A percentile compares a stretch with the other conserved stretches of the same genome.
phyloP scores from a whole-genome alignment of 2,797 vertebrate genomes.

The Podarcis lilfordi region DNA sequence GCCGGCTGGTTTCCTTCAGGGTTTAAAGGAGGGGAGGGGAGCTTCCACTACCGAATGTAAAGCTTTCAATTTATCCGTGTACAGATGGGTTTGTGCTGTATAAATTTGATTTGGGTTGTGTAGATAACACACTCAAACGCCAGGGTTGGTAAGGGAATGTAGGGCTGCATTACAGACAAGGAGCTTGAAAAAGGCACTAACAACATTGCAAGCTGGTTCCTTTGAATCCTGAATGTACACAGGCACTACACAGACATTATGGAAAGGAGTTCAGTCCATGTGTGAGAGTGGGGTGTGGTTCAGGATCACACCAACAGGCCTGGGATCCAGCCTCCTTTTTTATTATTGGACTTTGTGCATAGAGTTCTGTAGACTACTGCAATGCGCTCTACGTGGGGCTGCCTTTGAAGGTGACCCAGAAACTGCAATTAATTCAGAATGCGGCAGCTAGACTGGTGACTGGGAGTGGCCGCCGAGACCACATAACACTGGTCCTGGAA shows the following conservation, averaged over 20 bases:
- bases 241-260: neutral
- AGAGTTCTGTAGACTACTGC: neutral
- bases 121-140: neutral
- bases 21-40: neutral
- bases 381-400: too few relatives aligned
- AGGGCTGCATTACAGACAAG: neutral
- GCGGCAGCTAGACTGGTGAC: too few relatives aligned
- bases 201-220: neutral
- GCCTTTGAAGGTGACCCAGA: too few relatives aligned
- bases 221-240: neutral
- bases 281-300: too few relatives aligned
- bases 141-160: neutral
- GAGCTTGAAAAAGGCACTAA: too few relatives aligned
- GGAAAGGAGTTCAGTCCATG: neutral
- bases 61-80: neutral
- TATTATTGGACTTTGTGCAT: neutral
- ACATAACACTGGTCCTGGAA: too few relatives aligned
- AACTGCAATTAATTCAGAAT: too few relatives aligned
- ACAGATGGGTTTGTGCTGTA: neutral
- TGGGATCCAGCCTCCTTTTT: neutral
- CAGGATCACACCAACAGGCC: neutral
- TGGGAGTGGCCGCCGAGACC: too few relatives aligned
- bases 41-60: neutral
- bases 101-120: neutral
- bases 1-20: neutral